These are phyloP conservation scores for Diploscapter pachys DNA, from an alignment of 1,140 invertebrate genomes.

Conservation along the genomic window DNA sequence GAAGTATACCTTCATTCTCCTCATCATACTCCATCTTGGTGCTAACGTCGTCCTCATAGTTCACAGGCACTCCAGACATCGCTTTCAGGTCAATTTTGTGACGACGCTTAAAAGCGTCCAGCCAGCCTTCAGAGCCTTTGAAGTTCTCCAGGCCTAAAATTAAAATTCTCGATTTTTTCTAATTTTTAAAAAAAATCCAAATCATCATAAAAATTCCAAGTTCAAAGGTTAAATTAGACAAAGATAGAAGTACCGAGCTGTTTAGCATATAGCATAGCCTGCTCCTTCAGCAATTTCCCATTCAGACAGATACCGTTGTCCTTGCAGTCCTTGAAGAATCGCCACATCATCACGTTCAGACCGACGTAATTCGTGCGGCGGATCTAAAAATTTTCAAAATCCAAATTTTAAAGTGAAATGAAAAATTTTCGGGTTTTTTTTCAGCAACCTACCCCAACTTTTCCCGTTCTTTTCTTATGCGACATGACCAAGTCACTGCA, in stretches of 20 bases:
- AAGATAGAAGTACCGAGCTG: background rate
- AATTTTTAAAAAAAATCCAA: background rate
- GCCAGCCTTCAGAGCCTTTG: conserved; percentile 35
- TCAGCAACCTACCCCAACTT: too few species aligned
- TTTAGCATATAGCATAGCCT: conserved; percentile 28
- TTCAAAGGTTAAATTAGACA: background rate
- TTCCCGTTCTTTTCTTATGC: too few species aligned
- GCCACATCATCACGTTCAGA: conserved; percentile 34
- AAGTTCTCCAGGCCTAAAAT: conserved; percentile 21
- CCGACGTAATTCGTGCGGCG: background rate
- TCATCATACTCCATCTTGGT: conserved; percentile 5
- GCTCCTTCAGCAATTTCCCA: conserved; percentile 26
- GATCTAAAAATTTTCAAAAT: too few species aligned
- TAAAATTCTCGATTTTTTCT: background rate
- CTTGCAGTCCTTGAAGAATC: conserved; percentile 34
- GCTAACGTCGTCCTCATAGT: conserved; percentile 24
- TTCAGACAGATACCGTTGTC: conserved; percentile 17
- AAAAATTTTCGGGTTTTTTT: too few species aligned
- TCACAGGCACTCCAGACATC: conserved; percentile 27
- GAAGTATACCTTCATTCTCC: background rate
- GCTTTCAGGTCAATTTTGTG: conserved; percentile 31
- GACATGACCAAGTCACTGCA: too few species aligned
- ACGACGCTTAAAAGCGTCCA: conserved; percentile 36
- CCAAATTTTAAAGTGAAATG: too few species aligned
- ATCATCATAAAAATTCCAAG: background rate